phyloP scores from a whole-genome alignment of 1,140 invertebrate genomes.

The Orius insidiosus region DNA sequence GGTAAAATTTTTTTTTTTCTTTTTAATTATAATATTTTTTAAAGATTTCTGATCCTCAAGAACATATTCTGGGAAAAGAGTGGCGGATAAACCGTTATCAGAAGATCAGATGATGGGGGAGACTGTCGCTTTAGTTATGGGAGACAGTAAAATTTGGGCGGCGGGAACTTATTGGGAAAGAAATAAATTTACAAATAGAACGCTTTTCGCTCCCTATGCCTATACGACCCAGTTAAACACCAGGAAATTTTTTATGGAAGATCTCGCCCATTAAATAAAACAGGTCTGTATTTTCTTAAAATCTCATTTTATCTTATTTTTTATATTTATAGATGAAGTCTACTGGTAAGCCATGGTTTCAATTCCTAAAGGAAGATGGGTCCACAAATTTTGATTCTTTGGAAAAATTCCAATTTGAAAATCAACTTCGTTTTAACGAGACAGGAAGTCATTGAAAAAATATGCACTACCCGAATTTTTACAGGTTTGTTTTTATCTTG shows the following conservation, averaged over 20 bases:
- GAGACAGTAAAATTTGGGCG: conserved; percentile 79
- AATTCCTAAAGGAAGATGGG: conserved; percentile 80
- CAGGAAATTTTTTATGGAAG: conserved; percentile 72
- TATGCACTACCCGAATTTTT: conserved; percentile 79
- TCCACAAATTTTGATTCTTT: conserved; percentile 81
- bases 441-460: conserved; percentile 62
- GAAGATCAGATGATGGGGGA: conserved; percentile 92
- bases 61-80: conserved; percentile 84
- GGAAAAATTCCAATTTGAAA: conserved; percentile 82
- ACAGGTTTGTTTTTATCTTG: conserved; percentile 40
- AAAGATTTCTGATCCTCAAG: conserved; percentile 75
- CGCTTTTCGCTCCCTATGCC: conserved; percentile 85
- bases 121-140: conserved; percentile 75
- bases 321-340: conserved; percentile 36
- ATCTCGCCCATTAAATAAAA: conserved; percentile 63
- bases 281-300: conserved; percentile 30
- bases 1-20: conserved; percentile 6
- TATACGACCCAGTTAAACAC: conserved; percentile 72
- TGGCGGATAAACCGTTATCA: conserved; percentile 71
- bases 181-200: conserved; percentile 86
- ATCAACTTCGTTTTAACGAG: conserved; percentile 78
- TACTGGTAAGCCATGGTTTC: conserved; percentile 79
- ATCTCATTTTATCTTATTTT: conserved; percentile 4
- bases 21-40: conserved; percentile 24
- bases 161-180: conserved; percentile 88